Evolutionary conservation across 92 coral and sea anemone species (phyloP).

Genomic region (Meandrina meandrites): DNA sequence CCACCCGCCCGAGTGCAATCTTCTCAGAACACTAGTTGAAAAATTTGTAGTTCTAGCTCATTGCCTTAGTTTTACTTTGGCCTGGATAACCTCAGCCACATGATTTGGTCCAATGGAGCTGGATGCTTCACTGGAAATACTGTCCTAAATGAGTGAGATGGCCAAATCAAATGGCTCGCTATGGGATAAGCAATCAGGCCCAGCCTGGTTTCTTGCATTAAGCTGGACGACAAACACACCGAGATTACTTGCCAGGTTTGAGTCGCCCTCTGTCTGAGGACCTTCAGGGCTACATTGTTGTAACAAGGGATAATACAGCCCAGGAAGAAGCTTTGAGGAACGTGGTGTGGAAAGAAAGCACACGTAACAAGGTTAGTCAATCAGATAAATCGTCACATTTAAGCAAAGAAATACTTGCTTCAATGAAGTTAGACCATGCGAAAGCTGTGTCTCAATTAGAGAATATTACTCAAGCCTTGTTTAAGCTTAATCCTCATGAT

Average conservation of each 20-base stretch:
- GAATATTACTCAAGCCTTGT: slow-evolving; percentile 36
- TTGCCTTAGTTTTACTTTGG: not conserved
- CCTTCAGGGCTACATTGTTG: too few relatives aligned
- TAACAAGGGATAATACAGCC: too few relatives aligned
- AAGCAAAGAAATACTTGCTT: not conserved
- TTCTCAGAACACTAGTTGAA: too few relatives aligned
- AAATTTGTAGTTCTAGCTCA: not conserved
- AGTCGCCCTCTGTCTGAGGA: too few relatives aligned
- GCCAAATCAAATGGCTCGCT: not conserved
- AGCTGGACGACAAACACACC: too few relatives aligned
- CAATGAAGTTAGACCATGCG: slow-evolving; percentile 22
- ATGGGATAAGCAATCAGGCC: slow-evolving; percentile 1
- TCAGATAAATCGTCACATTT: slow-evolving; percentile 29
- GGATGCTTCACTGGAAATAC: slow-evolving; percentile 1
- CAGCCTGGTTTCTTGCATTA: not conserved
- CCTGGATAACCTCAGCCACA: not conserved
- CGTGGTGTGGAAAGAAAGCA: too few relatives aligned
- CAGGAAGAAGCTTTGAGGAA: too few relatives aligned
- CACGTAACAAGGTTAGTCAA: slow-evolving; percentile 44
- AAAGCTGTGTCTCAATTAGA: too few relatives aligned
- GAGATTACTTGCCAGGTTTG: not conserved
- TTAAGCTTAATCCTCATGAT: slow-evolving; percentile 48
- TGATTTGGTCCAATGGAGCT: slow-evolving; percentile 36
- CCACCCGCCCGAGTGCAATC: too few relatives aligned
- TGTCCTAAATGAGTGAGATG: too few relatives aligned